These are phyloP conservation scores for Drosophila kambysellisi DNA, from an alignment of 2,888 invertebrate species.

Conservation along the genomic window DNA sequence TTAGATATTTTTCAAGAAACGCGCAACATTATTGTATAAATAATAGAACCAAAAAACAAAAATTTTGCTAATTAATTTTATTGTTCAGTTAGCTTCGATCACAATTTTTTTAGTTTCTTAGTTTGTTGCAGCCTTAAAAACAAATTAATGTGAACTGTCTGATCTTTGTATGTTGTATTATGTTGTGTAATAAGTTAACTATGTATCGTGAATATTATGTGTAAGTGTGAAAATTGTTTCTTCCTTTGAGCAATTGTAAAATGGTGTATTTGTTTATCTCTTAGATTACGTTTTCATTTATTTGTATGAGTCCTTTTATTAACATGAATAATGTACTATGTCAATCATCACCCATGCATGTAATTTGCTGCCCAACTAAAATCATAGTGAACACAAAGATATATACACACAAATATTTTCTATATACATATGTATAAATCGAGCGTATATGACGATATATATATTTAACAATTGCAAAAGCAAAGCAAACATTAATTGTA, in stretches of 20 bases:
- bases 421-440: constrained; percentile 28
- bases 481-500: constrained; percentile 62
- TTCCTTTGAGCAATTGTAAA: constrained; percentile 55
- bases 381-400: constrained; percentile 76
- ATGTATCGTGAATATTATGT: constrained; percentile 49
- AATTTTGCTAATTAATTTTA: constrained; percentile 45
- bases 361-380: constrained; percentile 65
- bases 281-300: constrained; percentile 37
- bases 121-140: constrained; percentile 49
- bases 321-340: constrained; percentile 23
- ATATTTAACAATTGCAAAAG: constrained; percentile 12
- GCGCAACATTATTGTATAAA: constrained; percentile 66
- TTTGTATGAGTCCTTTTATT: constrained; percentile 43
- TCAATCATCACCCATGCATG: constrained; percentile 49
- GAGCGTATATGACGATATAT: constrained; percentile 37
- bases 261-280: constrained; percentile 50
- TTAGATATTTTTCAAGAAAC: constrained; percentile 39
- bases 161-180: constrained; percentile 65
- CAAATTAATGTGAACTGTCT: constrained; percentile 55
- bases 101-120: constrained; percentile 52
- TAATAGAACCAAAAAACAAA: constrained; percentile 56
- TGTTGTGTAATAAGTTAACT: constrained; percentile 66
- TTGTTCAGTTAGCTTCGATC: constrained; percentile 49
- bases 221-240: constrained; percentile 59
- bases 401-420: constrained; percentile 79